phyloP scores from a whole-genome alignment of 2,888 invertebrate genomes.

The Limnephilus marmoratus region DNA sequence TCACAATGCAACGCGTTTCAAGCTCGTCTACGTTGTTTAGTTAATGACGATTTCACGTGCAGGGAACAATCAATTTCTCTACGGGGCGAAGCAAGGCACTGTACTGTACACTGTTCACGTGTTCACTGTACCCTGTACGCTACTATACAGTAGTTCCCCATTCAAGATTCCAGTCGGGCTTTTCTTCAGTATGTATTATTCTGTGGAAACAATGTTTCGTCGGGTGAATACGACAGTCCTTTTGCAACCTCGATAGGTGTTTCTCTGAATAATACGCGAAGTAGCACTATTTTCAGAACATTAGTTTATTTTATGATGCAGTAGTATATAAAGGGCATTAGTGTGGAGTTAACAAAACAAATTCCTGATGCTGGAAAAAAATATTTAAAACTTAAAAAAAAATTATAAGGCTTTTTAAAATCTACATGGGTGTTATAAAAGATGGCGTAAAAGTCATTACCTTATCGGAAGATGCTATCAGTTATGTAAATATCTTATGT shows the following conservation, averaged over 20 bases:
- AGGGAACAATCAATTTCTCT: slow-evolving; percentile 24
- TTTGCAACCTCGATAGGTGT: neutral
- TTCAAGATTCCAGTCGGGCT: slow-evolving; percentile 26
- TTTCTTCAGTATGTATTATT: slow-evolving; percentile 18
- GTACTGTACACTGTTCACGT: no score
- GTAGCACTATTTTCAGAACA: neutral
- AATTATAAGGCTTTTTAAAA: neutral
- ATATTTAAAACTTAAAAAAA: neutral
- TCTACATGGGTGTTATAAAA: no score
- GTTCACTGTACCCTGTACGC: neutral
- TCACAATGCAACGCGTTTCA: neutral
- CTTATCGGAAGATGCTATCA: no score
- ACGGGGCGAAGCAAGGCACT: neutral
- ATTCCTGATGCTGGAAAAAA: neutral
- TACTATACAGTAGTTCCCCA: neutral
- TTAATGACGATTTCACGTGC: slow-evolving; percentile 40
- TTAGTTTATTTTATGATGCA: neutral
- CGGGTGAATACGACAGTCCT: neutral
- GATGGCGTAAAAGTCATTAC: no score
- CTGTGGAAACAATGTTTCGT: neutral
- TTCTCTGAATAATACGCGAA: neutral
- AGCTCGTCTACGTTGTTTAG: neutral
- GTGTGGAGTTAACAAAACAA: neutral
- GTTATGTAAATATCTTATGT: no score
- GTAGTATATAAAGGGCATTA: neutral